Base-by-base conservation (phyloP, 2,888 invertebrate genomes). In the Adineta ricciae region DNA sequence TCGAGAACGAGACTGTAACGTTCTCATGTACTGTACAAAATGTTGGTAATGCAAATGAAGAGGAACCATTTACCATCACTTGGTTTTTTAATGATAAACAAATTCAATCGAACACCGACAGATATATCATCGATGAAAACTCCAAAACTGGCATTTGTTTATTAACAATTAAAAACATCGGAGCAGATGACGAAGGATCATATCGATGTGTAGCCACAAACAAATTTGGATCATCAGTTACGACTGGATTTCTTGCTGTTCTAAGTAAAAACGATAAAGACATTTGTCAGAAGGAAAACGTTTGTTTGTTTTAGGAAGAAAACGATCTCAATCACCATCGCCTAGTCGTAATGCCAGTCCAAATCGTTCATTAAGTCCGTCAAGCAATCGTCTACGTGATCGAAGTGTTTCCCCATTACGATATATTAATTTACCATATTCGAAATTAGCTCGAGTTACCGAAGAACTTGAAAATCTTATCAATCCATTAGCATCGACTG, bases 141-240 rank as follows among this genome's bases (percentile, higher is more conserved):
- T 24, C 16, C 2, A 78, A 78, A 41, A 78, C 73, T 9, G 73
- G 73, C 19, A 78, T 78, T 11, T 78, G 73, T 24, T 78, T 78
- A 78, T 72, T 85, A n/a, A 84, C 36, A 38, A 85, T 85, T 11
- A 83, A 72, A 54, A 87, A 89, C 83, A 88, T 90, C 36, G 87
- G 87, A 19, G 87, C 87, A 38, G 86, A 87, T 32, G 90, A 90
- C 86, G 89, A 89, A 86, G 90, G 90, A 56, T 87, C 88, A 64
- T 90, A 90, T 87, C 88, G 88, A 86, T 90, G 90, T 85, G 86
- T 88, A 78, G 90, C 90, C 4, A 89, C 89, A 85, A 90, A 90
- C 87, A 88, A 89, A 19, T 89, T 90, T 86, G 90, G 90, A 46
- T 88, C 88, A 83, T 90, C 90, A 8, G 88, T 89, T 49, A 90